phyloP scores from a whole-genome alignment of 2,888 invertebrate species.

The Tetrapedia diversipes region DNA sequence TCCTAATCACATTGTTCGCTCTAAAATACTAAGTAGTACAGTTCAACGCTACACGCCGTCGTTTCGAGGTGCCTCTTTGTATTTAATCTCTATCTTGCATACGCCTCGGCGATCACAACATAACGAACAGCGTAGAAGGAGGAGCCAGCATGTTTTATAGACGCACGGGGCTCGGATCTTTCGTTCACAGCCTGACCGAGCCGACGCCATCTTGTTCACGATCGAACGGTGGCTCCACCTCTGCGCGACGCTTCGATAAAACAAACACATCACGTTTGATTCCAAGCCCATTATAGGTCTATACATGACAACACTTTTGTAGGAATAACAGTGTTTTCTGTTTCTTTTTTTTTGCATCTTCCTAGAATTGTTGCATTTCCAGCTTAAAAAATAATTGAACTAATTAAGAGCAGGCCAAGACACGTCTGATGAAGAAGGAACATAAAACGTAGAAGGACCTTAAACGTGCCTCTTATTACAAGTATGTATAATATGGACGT shows the following conservation, averaged over 20 bases:
- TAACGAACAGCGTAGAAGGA: slow-evolving; percentile 15
- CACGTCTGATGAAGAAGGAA: slow-evolving; percentile 62
- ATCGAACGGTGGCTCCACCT: slow-evolving; percentile 41
- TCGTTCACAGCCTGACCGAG: slow-evolving; percentile 83
- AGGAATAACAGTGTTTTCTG: slow-evolving; percentile 58
- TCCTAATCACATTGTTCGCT: slow-evolving; percentile 79
- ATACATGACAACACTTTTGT: slow-evolving; percentile 53
- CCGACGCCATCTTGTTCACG: slow-evolving; percentile 66
- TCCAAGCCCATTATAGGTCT: slow-evolving; percentile 61
- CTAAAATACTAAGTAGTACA: slow-evolving; percentile 79
- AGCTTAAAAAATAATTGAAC: slow-evolving; percentile 70
- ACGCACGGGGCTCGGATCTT: slow-evolving; percentile 79
- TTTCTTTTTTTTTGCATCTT: slow-evolving; percentile 17
- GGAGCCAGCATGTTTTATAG: slow-evolving; percentile 27
- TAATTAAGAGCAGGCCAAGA: slow-evolving; percentile 62
- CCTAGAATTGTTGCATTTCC: slow-evolving; percentile 68
- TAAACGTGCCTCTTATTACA: slow-evolving; percentile 33
- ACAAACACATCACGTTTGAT: slow-evolving; percentile 58
- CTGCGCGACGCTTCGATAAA: slow-evolving; percentile 25
- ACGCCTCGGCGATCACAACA: slow-evolving; percentile 46
- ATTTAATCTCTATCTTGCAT: slow-evolving; percentile 58
- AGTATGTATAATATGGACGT: slow-evolving; percentile 7
- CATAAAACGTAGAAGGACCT: slow-evolving; percentile 57
- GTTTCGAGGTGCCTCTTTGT: slow-evolving; percentile 71
- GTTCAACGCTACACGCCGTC: slow-evolving; percentile 71